Evolutionary conservation across 2,888 invertebrate genomes (phyloP), one percentile per base, ranked within the genome.

Genomic region (Hemithea aestivaria): DNA sequence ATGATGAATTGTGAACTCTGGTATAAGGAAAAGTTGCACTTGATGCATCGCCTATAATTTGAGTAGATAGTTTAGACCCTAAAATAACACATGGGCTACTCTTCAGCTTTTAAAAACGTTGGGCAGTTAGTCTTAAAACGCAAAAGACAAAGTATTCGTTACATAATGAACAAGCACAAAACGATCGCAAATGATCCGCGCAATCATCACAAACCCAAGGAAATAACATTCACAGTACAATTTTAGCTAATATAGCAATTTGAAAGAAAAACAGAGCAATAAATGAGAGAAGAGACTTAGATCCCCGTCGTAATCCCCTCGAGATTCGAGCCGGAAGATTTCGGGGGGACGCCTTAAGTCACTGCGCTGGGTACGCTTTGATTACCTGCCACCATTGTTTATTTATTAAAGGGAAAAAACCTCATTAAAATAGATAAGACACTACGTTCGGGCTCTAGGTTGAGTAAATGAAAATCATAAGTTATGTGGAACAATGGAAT

Each of bases 281-380:
- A 66, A 66, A 66, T 59, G 57, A 62, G 57, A 57, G 45, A 25
- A 47, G 56, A 53, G 55, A 56, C 55, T 59, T 61, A 65, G 58
- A 57, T 61, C 61, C 58, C 58, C 53, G 54, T 61, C 53, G 62
- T 65, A 64, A 62, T 62, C 56, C 58, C 45, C 53, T 37, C 43
- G 52, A 45, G 53, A 48, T 50, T 59, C 51, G 46, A 51, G 42
- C 51, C 56, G 58, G 51, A 56, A 50, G 51, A 53, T 48, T 49
- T 54, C 40, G 43, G 51, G 30, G 32, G 31, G 39, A 41, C 47
- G 44, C 47, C 35, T 41, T 51, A 50, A 55, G 55, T 60, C 53
- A 53, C 51, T 41, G 47, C 45, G 51, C 53, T 49, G 43, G 48
- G 49, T 52, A 41, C 40, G 47, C 50, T 55, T 53, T 53, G 50